These are phyloP conservation scores for Alexandromys fortis DNA, from an alignment of 2,113 vertebrate species.

Conservation along the genomic window DNA sequence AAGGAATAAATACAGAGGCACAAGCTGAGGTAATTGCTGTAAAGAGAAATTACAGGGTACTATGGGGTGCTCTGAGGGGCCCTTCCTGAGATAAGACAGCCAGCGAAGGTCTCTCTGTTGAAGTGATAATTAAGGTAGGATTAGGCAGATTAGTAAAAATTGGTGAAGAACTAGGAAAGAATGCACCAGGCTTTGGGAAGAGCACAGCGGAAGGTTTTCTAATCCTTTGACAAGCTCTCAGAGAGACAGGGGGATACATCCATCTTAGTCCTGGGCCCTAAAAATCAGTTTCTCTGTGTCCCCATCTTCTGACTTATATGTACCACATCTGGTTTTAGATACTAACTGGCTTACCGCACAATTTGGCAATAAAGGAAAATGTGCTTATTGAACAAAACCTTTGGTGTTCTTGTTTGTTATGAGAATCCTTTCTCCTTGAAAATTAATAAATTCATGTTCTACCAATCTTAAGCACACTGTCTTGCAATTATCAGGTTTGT, in stretches of 20 bases:
- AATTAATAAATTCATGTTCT: constrained; percentile 18
- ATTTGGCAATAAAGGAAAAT: constrained; percentile 21
- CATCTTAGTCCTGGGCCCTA: background rate
- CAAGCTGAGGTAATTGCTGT: background rate
- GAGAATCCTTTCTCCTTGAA: background rate
- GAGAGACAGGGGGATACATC: background rate
- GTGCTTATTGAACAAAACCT: background rate
- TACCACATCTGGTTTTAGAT: background rate
- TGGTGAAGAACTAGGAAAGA: constrained; percentile 28
- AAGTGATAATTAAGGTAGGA: constrained; percentile 69
- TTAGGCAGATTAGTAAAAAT: constrained; percentile 60
- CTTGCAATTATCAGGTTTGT: background rate
- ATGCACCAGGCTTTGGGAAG: constrained; percentile 39
- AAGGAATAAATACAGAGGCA: background rate
- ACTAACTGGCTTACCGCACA: background rate
- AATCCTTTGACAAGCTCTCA: constrained; percentile 50
- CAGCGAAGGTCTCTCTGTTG: constrained; percentile 23
- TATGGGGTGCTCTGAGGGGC: background rate
- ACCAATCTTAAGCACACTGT: background rate
- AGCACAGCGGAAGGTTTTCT: constrained; percentile 36
- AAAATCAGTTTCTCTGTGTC: background rate
- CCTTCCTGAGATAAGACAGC: constrained; percentile 34
- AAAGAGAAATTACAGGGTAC: background rate
- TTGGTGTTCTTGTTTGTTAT: background rate
- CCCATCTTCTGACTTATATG: constrained; percentile 14